Evolutionary conservation across 2,797 vertebrate species (phyloP).

Genomic region (Dipus sagitta): DNA sequence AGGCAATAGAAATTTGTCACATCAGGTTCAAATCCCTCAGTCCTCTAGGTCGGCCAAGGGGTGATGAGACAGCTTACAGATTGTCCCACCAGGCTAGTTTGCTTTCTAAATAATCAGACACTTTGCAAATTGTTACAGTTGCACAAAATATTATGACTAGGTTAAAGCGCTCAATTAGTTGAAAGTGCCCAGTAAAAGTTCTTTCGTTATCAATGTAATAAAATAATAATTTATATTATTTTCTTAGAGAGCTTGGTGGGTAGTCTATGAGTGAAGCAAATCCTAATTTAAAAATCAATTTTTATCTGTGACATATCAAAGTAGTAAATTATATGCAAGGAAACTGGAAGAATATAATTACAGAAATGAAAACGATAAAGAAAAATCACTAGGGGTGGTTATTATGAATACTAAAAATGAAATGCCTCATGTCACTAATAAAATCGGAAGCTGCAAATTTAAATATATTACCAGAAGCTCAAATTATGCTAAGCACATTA

Average conservation of each 20-base stretch:
- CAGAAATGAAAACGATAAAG: conserved; percentile 55
- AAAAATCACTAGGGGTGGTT: conserved; percentile 26
- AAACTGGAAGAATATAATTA: conserved; percentile 48
- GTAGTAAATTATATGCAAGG: conserved; percentile 19
- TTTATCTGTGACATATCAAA: conserved; percentile 13
- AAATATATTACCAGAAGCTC: conserved; percentile 76
- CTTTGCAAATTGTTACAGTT: neutral
- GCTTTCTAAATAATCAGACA: neutral
- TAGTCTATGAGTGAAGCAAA: neutral
- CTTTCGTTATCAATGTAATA: neutral
- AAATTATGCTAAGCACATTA: conserved; percentile 71
- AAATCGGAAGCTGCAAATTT: conserved; percentile 76
- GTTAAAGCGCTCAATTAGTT: neutral
- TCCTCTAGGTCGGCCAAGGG: neutral
- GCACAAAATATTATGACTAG: neutral
- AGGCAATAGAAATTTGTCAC: neutral
- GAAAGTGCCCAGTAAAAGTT: neutral
- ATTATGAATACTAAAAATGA: conserved; percentile 74
- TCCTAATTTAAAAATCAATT: conserved; percentile 19
- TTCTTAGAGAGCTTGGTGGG: neutral
- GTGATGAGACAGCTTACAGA: neutral
- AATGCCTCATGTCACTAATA: conserved; percentile 75
- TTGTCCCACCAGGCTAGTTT: neutral
- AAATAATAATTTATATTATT: neutral
- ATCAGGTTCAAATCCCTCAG: neutral